Base-by-base conservation (phyloP, 2,888 invertebrate genomes). In the Pycnomerus fuliginosus region DNA sequence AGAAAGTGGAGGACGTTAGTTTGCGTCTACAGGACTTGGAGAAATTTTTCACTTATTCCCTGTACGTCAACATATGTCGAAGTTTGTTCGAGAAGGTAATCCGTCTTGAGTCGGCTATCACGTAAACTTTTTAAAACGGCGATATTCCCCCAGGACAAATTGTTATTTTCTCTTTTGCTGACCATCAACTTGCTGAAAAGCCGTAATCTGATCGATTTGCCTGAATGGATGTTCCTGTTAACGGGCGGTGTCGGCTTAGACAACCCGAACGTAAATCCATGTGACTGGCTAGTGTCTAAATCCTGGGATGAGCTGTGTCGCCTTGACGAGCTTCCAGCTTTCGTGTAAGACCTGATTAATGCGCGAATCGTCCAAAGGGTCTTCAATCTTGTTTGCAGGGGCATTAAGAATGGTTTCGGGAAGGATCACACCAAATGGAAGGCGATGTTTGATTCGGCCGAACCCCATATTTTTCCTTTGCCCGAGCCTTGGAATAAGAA, bases 21-120 rank as follows among this genome's bases (percentile, higher is more conserved):
- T 77, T 82, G 50, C 79, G 95, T 32, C 74, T 95, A 20, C 70
- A 73, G 22, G 88, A 90, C 68, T 74, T 97, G 48, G 83, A 81
- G 37, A 79, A 80, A 40, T 85, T 85, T 68, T 95, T 96, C 69
- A 94, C 93, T 0, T 90, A 88, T 64, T 92, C 89, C 8, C 76
- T 96, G 1, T 96, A 94, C 64, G 78, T 84, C 13, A 96, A 94
- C 67, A 90, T 96, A 59, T 93, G 95, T 67, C 81, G 95, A 59
- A 95, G 95, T 65, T 76, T 97, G 24, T 95, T 96, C 72, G 95
- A 95, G 71, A 90, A 92, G 78, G 87, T 85, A 63, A 52, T 17
- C 8, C 12, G 11, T 35, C 13, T 16, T 10, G 36, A 15, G 24
- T n/a, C 8, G 13, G 11, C 12, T 38, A n/a, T n/a, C n/a, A n/a